Percentiles rank a stretch among this genome's conserved stretches.
These are phyloP conservation scores for Agonopterix alstromeriana DNA, from an alignment of 2,888 invertebrate species.

Conservation along the genomic window DNA sequence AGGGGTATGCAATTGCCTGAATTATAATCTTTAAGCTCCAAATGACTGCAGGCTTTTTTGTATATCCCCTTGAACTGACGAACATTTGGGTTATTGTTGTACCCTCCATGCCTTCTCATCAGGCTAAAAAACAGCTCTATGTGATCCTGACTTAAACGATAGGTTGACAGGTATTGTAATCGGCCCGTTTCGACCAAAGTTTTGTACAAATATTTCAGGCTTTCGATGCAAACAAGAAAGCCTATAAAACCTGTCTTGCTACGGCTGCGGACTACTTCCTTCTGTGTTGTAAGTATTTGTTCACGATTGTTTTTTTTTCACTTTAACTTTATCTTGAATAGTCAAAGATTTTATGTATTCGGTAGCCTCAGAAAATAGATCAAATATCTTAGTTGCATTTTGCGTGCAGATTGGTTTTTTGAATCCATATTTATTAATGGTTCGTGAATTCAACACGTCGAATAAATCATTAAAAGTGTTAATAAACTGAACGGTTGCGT, in stretches of 20 bases:
- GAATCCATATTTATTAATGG: no score
- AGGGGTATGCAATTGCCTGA: conserved; percentile 12
- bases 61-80: conserved; percentile 11
- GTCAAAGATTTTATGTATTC: no score
- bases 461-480: no score
- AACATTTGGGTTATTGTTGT: conserved; percentile 14
- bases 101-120: conserved; percentile 9
- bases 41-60: conserved; percentile 8
- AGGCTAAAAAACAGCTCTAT: conserved; percentile 10
- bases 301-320: no score
- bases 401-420: no score
- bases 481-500: no score
- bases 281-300: no score
- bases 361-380: no score
- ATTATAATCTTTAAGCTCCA: conserved; percentile 6
- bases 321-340: no score
- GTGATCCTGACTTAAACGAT: conserved; percentile 11
- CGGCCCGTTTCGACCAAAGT: background rate
- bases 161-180: conserved; percentile 4
- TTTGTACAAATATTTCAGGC: conserved; percentile 6
- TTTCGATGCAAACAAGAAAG: conserved; percentile 9
- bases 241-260: conserved; percentile 11
- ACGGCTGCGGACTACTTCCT: no score
- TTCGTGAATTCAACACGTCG: no score
- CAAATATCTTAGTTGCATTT: no score